A percentile compares a stretch with the other conserved stretches of the same genome.
Conservation (phyloP, 2,113 vertebrate species). For the Neotragus moschatus region DNA sequence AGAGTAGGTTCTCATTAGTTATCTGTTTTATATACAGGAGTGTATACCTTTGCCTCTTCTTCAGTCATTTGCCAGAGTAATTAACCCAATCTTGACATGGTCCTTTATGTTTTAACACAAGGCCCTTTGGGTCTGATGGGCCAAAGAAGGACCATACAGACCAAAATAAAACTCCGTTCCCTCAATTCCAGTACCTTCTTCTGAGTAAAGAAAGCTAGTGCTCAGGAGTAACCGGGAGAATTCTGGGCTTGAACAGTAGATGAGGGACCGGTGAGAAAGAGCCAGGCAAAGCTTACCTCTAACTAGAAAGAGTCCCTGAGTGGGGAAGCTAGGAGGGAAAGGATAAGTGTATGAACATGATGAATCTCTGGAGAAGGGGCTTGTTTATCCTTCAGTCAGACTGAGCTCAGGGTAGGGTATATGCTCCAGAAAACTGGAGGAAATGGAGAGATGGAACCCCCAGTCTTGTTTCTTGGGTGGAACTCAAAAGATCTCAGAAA, state of each 20-base stretch:
- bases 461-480: background rate
- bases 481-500: background rate
- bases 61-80: background rate
- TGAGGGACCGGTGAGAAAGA: background rate
- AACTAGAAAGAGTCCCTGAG: background rate
- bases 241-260: background rate
- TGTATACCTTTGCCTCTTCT: background rate
- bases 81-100: background rate
- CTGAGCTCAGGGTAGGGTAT: background rate
- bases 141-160: background rate
- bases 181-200: background rate
- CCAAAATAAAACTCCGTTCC: background rate
- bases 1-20: background rate
- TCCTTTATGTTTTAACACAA: background rate
- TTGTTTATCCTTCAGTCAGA: background rate
- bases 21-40: background rate
- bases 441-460: background rate
- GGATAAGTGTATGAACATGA: background rate
- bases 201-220: background rate
- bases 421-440: background rate
- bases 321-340: background rate
- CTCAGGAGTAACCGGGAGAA: background rate
- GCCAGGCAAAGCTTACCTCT: background rate
- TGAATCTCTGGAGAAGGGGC: background rate
- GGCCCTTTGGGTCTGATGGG: background rate